Percentiles rank a stretch among this genome's conserved stretches.
phyloP scores from a whole-genome alignment of 1,140 invertebrate species.

The Coenobita brevimanus region DNA sequence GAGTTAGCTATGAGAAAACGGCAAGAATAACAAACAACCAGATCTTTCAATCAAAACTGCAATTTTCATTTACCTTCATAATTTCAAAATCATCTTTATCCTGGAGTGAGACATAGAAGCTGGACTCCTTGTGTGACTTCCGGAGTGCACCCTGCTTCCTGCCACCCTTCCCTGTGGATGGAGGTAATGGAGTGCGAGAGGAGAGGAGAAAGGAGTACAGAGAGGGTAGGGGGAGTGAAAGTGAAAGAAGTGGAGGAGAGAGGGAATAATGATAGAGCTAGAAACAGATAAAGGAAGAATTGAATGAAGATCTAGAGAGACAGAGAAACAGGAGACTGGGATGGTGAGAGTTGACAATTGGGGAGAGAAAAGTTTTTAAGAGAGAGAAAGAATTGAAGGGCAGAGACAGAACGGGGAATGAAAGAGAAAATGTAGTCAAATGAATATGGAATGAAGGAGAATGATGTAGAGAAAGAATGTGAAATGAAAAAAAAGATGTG shows the following conservation, averaged over 20 bases:
- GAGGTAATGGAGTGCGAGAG: too few relatives aligned
- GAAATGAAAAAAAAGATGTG: not conserved
- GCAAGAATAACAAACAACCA: too few relatives aligned
- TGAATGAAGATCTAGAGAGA: not conserved
- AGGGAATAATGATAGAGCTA: not conserved
- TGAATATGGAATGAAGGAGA: not conserved
- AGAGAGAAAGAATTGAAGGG: not conserved
- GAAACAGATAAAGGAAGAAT: too few relatives aligned
- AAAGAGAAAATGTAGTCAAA: not conserved
- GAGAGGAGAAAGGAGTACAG: not conserved
- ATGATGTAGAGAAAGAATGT: not conserved
- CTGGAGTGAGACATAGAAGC: constrained; percentile 86
- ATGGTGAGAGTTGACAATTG: not conserved
- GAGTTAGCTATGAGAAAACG: too few relatives aligned
- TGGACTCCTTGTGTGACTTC: constrained; percentile 78
- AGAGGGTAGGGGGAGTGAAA: not conserved
- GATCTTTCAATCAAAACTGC: too few relatives aligned
- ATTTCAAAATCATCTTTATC: constrained; percentile 96
- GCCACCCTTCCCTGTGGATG: too few relatives aligned
- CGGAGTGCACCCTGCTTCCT: constrained; percentile 59
- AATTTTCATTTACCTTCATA: constrained; percentile 87
- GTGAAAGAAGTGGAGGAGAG: not conserved
- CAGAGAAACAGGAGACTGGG: not conserved
- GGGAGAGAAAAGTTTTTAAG: too few relatives aligned
- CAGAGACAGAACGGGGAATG: not conserved